Conservation (phyloP, 2,797 vertebrate genomes). For the Siniperca scherzeri region DNA sequence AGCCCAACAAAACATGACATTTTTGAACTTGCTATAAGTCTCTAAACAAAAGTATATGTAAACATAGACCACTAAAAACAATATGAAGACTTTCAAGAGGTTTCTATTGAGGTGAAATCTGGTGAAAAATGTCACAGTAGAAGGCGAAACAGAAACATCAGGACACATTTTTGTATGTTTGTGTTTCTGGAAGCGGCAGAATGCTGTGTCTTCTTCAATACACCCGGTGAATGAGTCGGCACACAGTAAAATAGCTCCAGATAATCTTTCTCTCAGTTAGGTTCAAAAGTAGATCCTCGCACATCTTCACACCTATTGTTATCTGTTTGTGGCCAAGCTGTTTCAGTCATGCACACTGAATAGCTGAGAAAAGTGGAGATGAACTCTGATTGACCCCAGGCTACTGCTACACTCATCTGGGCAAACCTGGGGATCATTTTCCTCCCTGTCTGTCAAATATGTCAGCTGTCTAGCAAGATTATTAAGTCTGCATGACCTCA, state of each 20-base stretch:
- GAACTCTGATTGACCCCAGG: conserved; percentile 53
- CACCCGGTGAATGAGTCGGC: background rate
- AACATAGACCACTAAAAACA: background rate
- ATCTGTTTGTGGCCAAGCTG: conserved; percentile 3
- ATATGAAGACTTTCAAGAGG: background rate
- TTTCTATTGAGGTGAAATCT: background rate
- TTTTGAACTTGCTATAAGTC: background rate
- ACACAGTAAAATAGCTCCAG: conserved; percentile 15
- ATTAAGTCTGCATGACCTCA: conserved; percentile 48
- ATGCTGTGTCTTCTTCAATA: conserved; percentile 3
- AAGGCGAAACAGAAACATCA: background rate
- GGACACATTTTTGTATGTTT: background rate
- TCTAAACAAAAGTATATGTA: background rate
- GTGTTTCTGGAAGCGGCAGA: background rate
- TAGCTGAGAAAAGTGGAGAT: conserved; percentile 14
- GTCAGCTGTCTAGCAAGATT: conserved; percentile 42
- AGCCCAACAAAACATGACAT: background rate
- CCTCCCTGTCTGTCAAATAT: conserved; percentile 52
- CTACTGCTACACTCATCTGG: conserved; percentile 23
- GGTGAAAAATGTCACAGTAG: background rate
- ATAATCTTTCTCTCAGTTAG: conserved; percentile 6
- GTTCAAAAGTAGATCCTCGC: conserved; percentile 21
- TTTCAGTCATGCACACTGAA: conserved; percentile 26
- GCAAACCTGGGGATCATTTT: conserved; percentile 40
- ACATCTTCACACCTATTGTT: conserved; percentile 19